Conservation (phyloP, 2,888 invertebrate genomes). For the Acheta domesticus region DNA sequence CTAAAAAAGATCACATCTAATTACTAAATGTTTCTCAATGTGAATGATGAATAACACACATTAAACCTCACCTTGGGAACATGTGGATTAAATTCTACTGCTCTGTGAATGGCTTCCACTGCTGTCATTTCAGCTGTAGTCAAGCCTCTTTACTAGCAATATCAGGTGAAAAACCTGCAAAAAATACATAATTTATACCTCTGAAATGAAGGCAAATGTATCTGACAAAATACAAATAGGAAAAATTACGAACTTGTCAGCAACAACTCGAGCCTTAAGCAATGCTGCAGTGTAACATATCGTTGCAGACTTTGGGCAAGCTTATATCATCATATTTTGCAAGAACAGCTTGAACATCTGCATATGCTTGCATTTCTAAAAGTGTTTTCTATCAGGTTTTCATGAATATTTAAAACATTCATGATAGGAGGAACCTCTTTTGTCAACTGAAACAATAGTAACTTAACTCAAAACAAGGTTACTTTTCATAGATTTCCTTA, state of each 20-base stretch:
- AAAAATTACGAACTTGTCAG: slow-evolving; percentile 62
- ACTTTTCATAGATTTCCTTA: too few relatives aligned
- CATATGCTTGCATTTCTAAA: slow-evolving; percentile 93
- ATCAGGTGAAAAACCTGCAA: slow-evolving; percentile 72
- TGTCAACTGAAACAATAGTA: slow-evolving; percentile 59
- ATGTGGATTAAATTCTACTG: slow-evolving; percentile 97
- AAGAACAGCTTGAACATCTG: slow-evolving; percentile 90
- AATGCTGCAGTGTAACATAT: slow-evolving; percentile 94
- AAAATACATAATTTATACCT: background rate
- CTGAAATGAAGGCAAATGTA: slow-evolving; percentile 10
- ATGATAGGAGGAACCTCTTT: slow-evolving; percentile 95
- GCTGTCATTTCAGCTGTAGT: slow-evolving; percentile 88
- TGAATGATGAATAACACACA: background rate
- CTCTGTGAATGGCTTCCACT: slow-evolving; percentile 89
- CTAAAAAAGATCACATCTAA: slow-evolving; percentile 43
- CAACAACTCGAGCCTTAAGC: slow-evolving; percentile 85
- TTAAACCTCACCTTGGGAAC: slow-evolving; percentile 71
- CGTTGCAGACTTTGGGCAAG: slow-evolving; percentile 90
- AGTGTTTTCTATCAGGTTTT: slow-evolving; percentile 94
- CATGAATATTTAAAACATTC: slow-evolving; percentile 89
- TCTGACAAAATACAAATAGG: background rate
- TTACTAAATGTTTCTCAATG: background rate
- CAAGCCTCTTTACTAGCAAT: slow-evolving; percentile 78
- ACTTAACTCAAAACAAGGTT: background rate
- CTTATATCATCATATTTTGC: slow-evolving; percentile 93